A percentile compares a stretch with the other conserved stretches of the same genome.
Conservation (phyloP, 2,113 vertebrate genomes). For the Salvelinus namaycush region DNA sequence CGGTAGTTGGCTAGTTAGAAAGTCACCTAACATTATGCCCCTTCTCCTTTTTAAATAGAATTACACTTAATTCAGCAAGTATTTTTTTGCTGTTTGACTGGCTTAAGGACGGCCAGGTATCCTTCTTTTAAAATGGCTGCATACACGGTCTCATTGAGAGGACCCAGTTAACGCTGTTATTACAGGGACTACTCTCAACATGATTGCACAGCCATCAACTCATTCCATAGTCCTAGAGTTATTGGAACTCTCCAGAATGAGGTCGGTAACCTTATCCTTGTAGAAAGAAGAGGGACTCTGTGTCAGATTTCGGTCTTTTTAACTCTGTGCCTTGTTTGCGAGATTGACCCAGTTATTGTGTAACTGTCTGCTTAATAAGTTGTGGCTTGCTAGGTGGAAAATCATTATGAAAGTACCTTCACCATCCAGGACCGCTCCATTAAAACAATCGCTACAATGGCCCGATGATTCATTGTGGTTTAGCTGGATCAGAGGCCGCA, state of each 20-base stretch:
- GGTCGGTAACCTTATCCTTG: background rate
- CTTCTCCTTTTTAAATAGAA: background rate
- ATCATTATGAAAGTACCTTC: slow-evolving; percentile 27
- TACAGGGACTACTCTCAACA: background rate
- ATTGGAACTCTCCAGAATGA: background rate
- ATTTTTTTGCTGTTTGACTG: slow-evolving; percentile 19
- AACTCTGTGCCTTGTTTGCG: background rate
- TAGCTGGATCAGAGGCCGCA: background rate
- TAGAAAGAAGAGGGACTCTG: background rate
- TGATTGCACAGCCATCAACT: background rate
- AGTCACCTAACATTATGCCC: background rate
- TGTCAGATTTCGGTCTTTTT: background rate
- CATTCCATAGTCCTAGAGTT: background rate
- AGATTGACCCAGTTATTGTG: background rate
- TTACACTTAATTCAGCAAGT: background rate
- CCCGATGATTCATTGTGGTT: background rate
- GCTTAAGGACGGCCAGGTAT: slow-evolving; percentile 37
- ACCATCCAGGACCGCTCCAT: slow-evolving; percentile 15
- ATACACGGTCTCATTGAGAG: slow-evolving; percentile 20
- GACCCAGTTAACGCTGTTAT: background rate
- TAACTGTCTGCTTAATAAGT: background rate
- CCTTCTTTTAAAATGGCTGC: too few species aligned
- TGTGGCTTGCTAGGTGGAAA: slow-evolving; percentile 12
- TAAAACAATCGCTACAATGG: slow-evolving; percentile 1
- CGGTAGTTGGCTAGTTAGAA: too few species aligned